Conservation (phyloP, 1,140 invertebrate species). For the Orussus abietinus region DNA sequence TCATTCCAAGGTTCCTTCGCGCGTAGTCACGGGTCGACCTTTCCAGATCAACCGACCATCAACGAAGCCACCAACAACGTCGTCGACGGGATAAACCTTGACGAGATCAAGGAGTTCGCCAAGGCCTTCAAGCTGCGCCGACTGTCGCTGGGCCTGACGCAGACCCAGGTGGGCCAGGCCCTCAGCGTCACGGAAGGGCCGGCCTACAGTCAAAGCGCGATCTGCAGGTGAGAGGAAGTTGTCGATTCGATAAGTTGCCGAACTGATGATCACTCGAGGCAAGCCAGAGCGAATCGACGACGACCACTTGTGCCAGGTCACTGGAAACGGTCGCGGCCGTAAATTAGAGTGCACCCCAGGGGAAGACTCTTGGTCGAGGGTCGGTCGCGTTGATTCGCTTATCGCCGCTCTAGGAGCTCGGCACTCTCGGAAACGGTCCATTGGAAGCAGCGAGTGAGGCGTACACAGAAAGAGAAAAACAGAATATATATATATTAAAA, state of each 20-base stretch:
- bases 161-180: constrained; percentile 94
- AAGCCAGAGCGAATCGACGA: too few species aligned
- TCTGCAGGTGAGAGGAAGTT: constrained; percentile 92
- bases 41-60: constrained; percentile 82
- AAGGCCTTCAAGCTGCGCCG: constrained; percentile 94
- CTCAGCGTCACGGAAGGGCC: constrained; percentile 94
- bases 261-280: too few species aligned
- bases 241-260: too few species aligned
- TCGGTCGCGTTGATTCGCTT: too few species aligned
- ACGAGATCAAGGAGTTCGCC: constrained; percentile 97
- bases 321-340: constrained; percentile 50
- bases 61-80: constrained; percentile 91
- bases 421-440: too few species aligned
- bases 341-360: too few species aligned
- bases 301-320: constrained; percentile 49
- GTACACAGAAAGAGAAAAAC: too few species aligned
- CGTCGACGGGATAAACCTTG: constrained; percentile 93
- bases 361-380: too few species aligned
- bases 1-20: not conserved
- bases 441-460: too few species aligned
- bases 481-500: too few species aligned
- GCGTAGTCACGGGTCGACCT: constrained; percentile 9
- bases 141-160: constrained; percentile 88
- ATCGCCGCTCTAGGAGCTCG: too few species aligned
- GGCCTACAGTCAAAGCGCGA: constrained; percentile 97